Evolutionary conservation across 2,113 vertebrate genomes (phyloP).

Genomic region (Coryphaenoides rupestris): DNA sequence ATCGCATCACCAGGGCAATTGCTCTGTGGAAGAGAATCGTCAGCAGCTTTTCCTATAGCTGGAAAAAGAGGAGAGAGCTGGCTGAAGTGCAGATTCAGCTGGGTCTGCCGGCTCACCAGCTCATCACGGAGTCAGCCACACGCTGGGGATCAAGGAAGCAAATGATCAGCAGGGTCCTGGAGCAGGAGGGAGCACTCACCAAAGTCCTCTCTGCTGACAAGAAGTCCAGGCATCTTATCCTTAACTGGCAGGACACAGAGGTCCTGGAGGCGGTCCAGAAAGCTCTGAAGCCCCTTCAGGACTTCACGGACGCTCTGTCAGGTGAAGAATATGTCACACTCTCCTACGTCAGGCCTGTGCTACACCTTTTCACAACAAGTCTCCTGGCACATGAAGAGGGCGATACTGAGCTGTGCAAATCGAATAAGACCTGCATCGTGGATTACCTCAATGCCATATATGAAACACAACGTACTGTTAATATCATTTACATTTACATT

Average conservation of each 20-base stretch:
- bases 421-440: constrained; percentile 21
- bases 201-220: constrained; percentile 32
- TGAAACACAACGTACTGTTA: constrained; percentile 19
- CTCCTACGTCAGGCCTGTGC: constrained; percentile 23
- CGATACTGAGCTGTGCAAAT: constrained; percentile 18
- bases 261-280: constrained; percentile 28
- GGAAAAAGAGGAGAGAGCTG: constrained; percentile 17
- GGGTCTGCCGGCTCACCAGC: constrained; percentile 26
- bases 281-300: constrained; percentile 23
- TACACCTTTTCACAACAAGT: constrained; percentile 22
- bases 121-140: constrained; percentile 27
- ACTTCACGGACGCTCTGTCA: no score
- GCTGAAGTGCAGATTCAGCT: constrained; percentile 26
- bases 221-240: constrained; percentile 23
- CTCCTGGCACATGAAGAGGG: constrained; percentile 19
- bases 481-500: no score
- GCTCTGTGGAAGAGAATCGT: constrained; percentile 21
- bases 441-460: constrained; percentile 27
- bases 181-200: constrained; percentile 17
- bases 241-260: constrained; percentile 26
- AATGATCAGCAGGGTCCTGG: constrained; percentile 27
- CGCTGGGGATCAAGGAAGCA: constrained; percentile 26
- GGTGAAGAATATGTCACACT: constrained; percentile 23
- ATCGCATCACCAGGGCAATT: constrained; percentile 16
- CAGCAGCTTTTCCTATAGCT: constrained; percentile 22